phyloP scores from a whole-genome alignment of 2,797 vertebrate genomes.

The Phylloscopus collybita region DNA sequence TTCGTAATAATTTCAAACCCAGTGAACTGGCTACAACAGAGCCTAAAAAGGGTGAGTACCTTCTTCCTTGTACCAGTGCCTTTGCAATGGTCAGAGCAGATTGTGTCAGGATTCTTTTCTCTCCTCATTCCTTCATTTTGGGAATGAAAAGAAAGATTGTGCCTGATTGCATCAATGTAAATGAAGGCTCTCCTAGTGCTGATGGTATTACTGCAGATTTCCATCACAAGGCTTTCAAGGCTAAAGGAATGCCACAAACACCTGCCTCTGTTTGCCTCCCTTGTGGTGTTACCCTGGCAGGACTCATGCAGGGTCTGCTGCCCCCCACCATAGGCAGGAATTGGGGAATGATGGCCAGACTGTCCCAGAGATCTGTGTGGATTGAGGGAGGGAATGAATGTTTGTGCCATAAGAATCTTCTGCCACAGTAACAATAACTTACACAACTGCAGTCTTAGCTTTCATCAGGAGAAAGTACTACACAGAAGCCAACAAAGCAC shows the following conservation, averaged over 20 bases:
- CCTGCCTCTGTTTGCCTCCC: neutral
- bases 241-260: neutral
- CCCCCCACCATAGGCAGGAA: neutral
- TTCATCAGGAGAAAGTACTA: neutral
- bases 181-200: neutral
- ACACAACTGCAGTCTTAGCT: neutral
- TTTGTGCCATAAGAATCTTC: neutral
- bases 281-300: neutral
- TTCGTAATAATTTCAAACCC: neutral
- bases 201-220: neutral
- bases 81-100: neutral
- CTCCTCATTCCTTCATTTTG: neutral
- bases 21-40: neutral
- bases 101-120: neutral
- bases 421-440: neutral
- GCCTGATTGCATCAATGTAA: neutral
- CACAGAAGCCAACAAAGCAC: neutral
- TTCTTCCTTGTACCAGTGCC: neutral
- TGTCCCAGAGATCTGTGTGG: fast-evolving
- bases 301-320: neutral
- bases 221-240: neutral
- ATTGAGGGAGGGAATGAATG: neutral
- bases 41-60: neutral
- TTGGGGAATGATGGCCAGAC: neutral
- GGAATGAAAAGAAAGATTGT: neutral